Evolutionary conservation across 2,888 invertebrate genomes (phyloP).

Genomic region (Stenichneumon culpator): DNA sequence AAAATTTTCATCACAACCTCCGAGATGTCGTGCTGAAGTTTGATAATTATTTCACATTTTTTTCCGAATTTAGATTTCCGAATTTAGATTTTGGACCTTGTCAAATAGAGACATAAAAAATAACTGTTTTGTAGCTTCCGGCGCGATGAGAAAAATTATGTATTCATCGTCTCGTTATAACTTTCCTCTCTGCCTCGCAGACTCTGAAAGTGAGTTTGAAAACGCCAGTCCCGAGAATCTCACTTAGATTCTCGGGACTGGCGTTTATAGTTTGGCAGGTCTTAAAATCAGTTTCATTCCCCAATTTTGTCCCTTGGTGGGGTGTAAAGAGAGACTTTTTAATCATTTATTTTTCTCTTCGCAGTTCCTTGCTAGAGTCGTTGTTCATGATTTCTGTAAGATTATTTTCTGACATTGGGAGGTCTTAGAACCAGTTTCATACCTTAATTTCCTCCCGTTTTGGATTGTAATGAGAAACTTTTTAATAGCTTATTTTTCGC

Average conservation of each 20-base stretch:
- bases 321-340: neutral
- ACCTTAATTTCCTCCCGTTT: no score
- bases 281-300: neutral
- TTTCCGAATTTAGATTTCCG: no score
- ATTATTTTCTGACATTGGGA: neutral
- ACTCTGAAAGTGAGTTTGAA: neutral
- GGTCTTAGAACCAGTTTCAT: no score
- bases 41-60: neutral
- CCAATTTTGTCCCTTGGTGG: neutral
- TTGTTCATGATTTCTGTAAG: neutral
- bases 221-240: no score
- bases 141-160: conserved; percentile 41
- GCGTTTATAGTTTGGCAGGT: neutral
- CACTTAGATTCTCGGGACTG: neutral
- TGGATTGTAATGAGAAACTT: no score
- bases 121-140: neutral
- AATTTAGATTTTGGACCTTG: no score
- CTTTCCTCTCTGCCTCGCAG: conserved; percentile 10
- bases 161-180: conserved; percentile 59
- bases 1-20: neutral
- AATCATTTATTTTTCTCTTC: neutral
- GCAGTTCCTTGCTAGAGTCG: neutral
- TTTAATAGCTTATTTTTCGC: no score
- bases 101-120: neutral
- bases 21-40: neutral